A percentile compares a stretch with the other conserved stretches of the same genome.
phyloP scores from a whole-genome alignment of 92 coral and sea anemone species.

The Porites cylindrica region DNA sequence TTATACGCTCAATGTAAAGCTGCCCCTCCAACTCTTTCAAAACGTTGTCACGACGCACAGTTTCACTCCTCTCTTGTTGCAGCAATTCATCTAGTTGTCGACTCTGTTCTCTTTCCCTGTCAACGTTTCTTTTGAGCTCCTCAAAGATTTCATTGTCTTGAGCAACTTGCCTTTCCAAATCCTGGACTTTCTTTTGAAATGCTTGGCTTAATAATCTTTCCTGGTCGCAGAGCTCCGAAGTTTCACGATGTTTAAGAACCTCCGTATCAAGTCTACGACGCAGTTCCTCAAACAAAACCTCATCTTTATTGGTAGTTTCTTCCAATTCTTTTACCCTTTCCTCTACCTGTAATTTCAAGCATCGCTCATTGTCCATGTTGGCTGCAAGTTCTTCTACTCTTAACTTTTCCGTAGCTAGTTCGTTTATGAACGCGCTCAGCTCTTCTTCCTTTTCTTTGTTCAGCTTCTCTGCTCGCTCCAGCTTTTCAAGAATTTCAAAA shows the following conservation, averaged over 20 bases:
- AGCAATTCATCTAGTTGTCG: conserved; percentile 73
- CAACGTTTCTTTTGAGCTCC: conserved; percentile 65
- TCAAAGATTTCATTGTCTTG: conserved; percentile 76
- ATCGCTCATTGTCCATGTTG: conserved; percentile 53
- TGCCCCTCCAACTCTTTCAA: conserved; percentile 41
- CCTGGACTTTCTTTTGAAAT: conserved; percentile 63
- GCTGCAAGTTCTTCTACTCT: conserved; percentile 55
- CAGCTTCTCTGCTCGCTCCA: conserved; percentile 62
- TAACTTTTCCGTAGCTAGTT: conserved; percentile 61
- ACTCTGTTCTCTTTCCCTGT: conserved; percentile 69
- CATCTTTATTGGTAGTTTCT: conserved; percentile 60
- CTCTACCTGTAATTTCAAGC: conserved; percentile 58
- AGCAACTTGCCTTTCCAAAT: conserved; percentile 70
- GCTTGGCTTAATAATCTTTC: conserved; percentile 58
- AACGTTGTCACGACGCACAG: conserved; percentile 38
- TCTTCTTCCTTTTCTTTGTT: conserved; percentile 65
- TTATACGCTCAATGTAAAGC: conserved; percentile 22
- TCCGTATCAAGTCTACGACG: conserved; percentile 63
- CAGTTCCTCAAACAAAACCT: conserved; percentile 68
- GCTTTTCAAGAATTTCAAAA: conserved; percentile 47
- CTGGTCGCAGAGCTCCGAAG: conserved; percentile 64
- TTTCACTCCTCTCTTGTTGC: conserved; percentile 62
- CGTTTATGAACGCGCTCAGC: conserved; percentile 49
- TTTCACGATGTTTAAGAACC: conserved; percentile 63
- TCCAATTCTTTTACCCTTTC: conserved; percentile 68